These are phyloP conservation scores for Stercorarius parasiticus DNA, from an alignment of 2,113 vertebrate genomes.

Conservation along the genomic window DNA sequence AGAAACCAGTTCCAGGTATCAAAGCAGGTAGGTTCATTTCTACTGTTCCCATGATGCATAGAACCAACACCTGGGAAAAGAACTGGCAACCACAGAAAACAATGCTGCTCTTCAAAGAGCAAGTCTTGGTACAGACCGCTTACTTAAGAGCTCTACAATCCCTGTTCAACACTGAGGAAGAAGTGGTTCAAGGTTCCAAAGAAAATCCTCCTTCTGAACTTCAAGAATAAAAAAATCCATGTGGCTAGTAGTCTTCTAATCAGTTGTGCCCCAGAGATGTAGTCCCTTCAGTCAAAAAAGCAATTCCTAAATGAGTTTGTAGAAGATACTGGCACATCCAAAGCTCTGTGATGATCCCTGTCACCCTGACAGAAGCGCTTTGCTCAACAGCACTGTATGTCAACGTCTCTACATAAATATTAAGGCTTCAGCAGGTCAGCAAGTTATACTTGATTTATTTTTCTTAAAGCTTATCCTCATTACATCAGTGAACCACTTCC, in stretches of 20 bases:
- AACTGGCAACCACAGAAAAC: neutral
- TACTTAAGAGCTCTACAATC: neutral
- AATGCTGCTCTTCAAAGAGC: neutral
- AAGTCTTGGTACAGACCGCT: neutral
- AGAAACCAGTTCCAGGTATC: neutral
- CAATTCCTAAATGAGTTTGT: neutral
- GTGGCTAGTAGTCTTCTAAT: neutral
- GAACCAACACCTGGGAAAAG: neutral
- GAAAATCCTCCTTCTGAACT: neutral
- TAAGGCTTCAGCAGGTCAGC: slow-evolving; percentile 29
- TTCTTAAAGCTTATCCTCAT: neutral
- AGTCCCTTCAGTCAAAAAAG: neutral
- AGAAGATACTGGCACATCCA: neutral
- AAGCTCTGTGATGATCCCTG: neutral
- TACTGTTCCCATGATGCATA: neutral
- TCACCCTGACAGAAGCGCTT: neutral
- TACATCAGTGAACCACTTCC: neutral
- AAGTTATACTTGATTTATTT: neutral
- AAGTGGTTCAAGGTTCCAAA: neutral
- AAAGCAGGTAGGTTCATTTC: neutral
- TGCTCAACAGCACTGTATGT: neutral
- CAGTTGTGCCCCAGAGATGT: neutral
- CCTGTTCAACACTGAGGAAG: neutral
- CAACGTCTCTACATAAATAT: neutral
- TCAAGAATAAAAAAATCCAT: neutral